A percentile compares a stretch with the other conserved stretches of the same genome.
phyloP scores from a whole-genome alignment of 53 echinoderm and acorn worm genomes.

The Holothuria scabra region DNA sequence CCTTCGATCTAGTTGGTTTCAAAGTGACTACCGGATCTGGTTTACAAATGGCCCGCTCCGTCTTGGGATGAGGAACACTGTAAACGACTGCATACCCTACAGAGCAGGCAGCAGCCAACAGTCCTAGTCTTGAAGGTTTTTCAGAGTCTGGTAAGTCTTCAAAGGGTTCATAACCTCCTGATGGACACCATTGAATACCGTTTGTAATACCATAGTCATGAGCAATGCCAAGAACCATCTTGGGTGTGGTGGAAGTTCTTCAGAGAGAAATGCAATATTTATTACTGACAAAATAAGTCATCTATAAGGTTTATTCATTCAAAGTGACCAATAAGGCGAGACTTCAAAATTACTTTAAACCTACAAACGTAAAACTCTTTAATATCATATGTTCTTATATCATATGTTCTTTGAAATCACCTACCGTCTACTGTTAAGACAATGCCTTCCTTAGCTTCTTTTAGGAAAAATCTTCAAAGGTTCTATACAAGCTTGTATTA shows the following conservation, averaged over 20 bases:
- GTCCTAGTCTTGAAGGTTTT: slow-evolving; percentile 33
- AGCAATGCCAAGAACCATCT: slow-evolving; percentile 14
- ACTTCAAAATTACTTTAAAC: too few relatives aligned
- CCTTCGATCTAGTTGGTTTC: slow-evolving; percentile 4
- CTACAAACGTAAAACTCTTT: too few relatives aligned
- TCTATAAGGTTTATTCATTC: too few relatives aligned
- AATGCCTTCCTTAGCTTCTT: too few relatives aligned
- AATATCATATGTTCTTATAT: too few relatives aligned
- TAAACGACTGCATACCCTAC: slow-evolving; percentile 22
- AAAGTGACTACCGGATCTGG: slow-evolving; percentile 24
- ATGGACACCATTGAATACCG: slow-evolving; percentile 53
- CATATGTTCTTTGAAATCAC: too few relatives aligned
- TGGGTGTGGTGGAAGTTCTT: not conserved
- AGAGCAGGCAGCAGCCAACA: slow-evolving; percentile 46
- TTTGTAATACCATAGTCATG: slow-evolving; percentile 35
- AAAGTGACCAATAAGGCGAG: too few relatives aligned
- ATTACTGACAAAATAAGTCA: too few relatives aligned
- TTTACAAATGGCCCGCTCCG: not conserved
- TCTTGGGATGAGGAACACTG: slow-evolving; percentile 47
- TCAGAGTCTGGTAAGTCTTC: not conserved
- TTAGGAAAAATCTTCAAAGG: too few relatives aligned
- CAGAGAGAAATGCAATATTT: not conserved
- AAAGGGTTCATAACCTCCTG: slow-evolving; percentile 34
- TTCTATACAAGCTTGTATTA: too few relatives aligned
- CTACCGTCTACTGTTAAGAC: too few relatives aligned